Conservation (phyloP, 2,888 invertebrate genomes). For the Tinea pellionella region DNA sequence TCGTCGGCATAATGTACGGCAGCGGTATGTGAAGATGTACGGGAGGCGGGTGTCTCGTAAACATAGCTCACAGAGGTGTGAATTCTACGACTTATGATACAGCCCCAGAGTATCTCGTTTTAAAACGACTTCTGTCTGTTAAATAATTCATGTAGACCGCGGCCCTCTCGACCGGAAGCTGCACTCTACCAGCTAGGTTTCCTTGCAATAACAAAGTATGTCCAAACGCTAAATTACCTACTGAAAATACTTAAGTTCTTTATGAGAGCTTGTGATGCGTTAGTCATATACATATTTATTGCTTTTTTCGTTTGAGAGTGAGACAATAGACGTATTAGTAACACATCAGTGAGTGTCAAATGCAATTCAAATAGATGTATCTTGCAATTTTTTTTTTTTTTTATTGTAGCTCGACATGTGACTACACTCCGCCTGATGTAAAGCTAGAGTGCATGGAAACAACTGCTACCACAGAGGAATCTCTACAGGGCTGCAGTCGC, state of each 20-base stretch:
- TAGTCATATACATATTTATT: neutral
- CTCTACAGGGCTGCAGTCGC: too few relatives aligned
- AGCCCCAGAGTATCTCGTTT: slow-evolving; percentile 5
- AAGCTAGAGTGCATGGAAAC: too few relatives aligned
- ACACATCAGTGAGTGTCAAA: neutral
- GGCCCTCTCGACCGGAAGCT: slow-evolving; percentile 3
- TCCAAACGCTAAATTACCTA: neutral
- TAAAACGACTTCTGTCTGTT: slow-evolving; percentile 13
- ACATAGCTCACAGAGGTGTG: slow-evolving; percentile 5
- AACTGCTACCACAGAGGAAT: too few relatives aligned
- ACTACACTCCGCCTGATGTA: too few relatives aligned
- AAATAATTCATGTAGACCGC: slow-evolving; percentile 11
- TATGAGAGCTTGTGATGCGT: neutral
- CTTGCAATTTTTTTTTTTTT: neutral
- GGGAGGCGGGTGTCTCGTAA: neutral
- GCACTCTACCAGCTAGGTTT: neutral
- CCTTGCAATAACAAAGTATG: neutral
- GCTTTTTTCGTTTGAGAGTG: neutral
- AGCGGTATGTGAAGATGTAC: too few relatives aligned
- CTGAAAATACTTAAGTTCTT: neutral
- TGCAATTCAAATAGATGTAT: neutral
- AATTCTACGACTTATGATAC: slow-evolving; percentile 11
- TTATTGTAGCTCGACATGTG: too few relatives aligned
- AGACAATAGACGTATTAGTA: neutral
- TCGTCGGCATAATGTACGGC: neutral